phyloP scores from a whole-genome alignment of 37 sponge, comb jelly and placozoan species.

The Ephydatia muelleri region DNA sequence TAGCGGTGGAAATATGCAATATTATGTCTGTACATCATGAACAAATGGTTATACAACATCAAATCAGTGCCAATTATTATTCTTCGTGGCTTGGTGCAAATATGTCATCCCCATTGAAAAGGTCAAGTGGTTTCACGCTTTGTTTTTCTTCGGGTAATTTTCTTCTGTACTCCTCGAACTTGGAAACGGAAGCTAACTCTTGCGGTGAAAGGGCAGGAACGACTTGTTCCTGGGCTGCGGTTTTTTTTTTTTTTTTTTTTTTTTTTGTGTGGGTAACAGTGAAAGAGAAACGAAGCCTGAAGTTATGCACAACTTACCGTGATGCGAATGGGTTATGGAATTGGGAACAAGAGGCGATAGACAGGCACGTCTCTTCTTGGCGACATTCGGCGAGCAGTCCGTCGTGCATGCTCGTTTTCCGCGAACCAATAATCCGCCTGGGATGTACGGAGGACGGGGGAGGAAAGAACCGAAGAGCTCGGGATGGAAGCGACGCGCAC shows the following conservation, averaged over 20 bases:
- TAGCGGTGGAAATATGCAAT: slow-evolving; percentile 2
- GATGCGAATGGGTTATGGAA: neutral
- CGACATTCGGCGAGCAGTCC: too few species aligned
- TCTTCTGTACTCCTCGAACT: neutral
- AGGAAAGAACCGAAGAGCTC: slow-evolving; percentile 11
- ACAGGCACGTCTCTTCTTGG: too few species aligned
- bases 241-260: neutral
- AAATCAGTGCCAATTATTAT: neutral
- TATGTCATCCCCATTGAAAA: slow-evolving; percentile 62
- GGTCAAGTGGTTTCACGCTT: slow-evolving; percentile 29
- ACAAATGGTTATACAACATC: neutral
- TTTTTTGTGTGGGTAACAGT: too few species aligned
- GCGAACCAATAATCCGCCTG: neutral
- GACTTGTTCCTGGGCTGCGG: slow-evolving; percentile 34
- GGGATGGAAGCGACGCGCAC: neutral
- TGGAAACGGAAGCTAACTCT: neutral
- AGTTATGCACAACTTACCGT: too few species aligned
- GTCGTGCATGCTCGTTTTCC: too few species aligned
- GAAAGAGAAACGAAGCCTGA: too few species aligned
- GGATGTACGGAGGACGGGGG: neutral
- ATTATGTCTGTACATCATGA: neutral
- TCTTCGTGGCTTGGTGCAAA: slow-evolving; percentile 56
- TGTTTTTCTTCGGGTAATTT: slow-evolving; percentile 19
- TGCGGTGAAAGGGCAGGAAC: slow-evolving; percentile 19
- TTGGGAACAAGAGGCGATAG: too few species aligned